Conservation (phyloP, 2,888 invertebrate genomes). For the Galeopsomyia nigrocyanea region DNA sequence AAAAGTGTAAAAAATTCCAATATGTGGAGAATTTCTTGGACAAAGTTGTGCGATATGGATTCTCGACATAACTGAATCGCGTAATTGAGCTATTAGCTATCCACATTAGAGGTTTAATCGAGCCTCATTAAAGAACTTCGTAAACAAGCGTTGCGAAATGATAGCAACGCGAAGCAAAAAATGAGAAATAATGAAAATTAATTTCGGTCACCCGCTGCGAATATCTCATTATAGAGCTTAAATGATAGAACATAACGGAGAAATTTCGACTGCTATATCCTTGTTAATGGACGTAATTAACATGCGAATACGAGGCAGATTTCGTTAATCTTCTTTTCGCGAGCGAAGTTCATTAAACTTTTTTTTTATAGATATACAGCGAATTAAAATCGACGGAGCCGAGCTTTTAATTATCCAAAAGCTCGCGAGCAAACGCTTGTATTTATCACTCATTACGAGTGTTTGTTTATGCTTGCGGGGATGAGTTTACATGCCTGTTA, state of each 20-base stretch:
- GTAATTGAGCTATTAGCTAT: too few relatives aligned
- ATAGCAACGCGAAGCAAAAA: constrained; percentile 19
- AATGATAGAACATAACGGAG: constrained; percentile 10
- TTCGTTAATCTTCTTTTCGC: constrained; percentile 8
- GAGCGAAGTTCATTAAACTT: too few relatives aligned
- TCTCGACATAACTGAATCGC: too few relatives aligned
- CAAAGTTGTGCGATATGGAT: too few relatives aligned
- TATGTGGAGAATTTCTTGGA: too few relatives aligned
- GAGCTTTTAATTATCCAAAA: constrained; percentile 33
- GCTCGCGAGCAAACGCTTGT: constrained; percentile 3
- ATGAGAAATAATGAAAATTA: background rate
- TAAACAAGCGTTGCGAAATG: background rate
- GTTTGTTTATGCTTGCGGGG: constrained; percentile 31
- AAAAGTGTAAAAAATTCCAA: too few relatives aligned
- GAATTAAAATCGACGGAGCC: background rate
- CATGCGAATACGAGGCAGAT: constrained; percentile 7
- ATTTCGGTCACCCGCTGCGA: too few relatives aligned
- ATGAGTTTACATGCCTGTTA: constrained; percentile 28
- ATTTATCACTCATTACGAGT: constrained; percentile 37
- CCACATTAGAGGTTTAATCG: too few relatives aligned
- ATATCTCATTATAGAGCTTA: constrained; percentile 16
- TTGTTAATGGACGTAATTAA: constrained; percentile 27
- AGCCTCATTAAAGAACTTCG: too few relatives aligned
- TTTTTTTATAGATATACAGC: too few relatives aligned
- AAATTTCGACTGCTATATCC: constrained; percentile 24